A percentile compares a stretch with the other conserved stretches of the same genome.
Conservation (phyloP, 23 tunicate species). For the Styela plicata region DNA sequence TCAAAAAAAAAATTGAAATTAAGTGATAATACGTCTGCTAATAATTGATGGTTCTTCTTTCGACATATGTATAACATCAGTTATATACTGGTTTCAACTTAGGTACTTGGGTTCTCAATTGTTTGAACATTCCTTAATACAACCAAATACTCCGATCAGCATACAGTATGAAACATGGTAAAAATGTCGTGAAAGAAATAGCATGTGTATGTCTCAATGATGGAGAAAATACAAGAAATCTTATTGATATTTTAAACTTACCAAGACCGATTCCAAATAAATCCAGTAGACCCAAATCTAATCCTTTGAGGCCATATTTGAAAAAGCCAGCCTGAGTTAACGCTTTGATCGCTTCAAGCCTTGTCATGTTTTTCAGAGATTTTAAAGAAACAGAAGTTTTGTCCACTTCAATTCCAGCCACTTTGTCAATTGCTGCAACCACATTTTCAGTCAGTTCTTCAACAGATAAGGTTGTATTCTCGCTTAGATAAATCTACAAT, state of each 20-base stretch:
- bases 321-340: constrained; percentile 59
- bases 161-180: no score
- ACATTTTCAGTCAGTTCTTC: constrained; percentile 18
- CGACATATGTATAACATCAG: no score
- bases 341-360: constrained; percentile 20
- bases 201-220: no score
- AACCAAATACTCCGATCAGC: no score
- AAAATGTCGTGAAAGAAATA: no score
- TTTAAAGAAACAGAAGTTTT: constrained; percentile 10
- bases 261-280: constrained; percentile 34
- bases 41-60: no score
- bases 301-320: constrained; percentile 26
- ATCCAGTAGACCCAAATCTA: constrained; percentile 34
- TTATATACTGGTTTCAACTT: no score
- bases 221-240: no score
- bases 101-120: no score
- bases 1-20: no score
- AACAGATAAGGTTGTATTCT: constrained; percentile 20
- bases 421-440: constrained; percentile 8
- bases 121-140: no score
- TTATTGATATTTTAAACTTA: constrained; percentile 31
- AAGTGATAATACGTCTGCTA: no score
- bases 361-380: constrained; percentile 34
- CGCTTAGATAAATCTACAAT: constrained; percentile 34
- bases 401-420: constrained; percentile 37